Conservation (phyloP, 23 tunicate genomes). For the Aplidium turbinatum region DNA sequence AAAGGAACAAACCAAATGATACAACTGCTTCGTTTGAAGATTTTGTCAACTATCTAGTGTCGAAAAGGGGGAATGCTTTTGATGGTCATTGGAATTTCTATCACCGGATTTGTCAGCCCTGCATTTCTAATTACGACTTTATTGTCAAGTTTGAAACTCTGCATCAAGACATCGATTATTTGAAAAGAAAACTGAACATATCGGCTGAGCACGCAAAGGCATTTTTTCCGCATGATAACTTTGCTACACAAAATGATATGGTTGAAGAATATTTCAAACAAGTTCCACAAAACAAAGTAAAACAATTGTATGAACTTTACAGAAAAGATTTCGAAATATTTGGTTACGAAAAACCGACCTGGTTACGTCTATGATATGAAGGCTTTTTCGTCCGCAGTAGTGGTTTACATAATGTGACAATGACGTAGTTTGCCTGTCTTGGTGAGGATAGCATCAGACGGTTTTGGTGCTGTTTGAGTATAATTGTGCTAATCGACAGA, state of each 20-base stretch:
- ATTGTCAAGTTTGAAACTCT: constrained; percentile 31
- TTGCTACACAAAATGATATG: not conserved
- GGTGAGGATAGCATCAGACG: too few relatives aligned
- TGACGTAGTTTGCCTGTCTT: too few relatives aligned
- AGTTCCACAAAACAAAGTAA: not conserved
- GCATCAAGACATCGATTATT: constrained; percentile 6
- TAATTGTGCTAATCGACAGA: too few relatives aligned
- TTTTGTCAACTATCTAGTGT: constrained; percentile 15
- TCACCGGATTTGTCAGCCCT: not conserved
- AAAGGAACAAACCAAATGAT: not conserved
- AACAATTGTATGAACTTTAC: constrained; percentile 3
- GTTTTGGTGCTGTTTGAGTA: too few relatives aligned
- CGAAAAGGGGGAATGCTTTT: too few relatives aligned
- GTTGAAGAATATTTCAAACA: not conserved
- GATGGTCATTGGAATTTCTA: constrained; percentile 16
- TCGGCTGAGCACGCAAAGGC: constrained; percentile 2
- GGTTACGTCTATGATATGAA: too few relatives aligned
- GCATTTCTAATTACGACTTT: not conserved
- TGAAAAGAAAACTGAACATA: too few relatives aligned
- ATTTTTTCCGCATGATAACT: constrained; percentile 15
- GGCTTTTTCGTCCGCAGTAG: too few relatives aligned
- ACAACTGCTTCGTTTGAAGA: constrained; percentile 31
- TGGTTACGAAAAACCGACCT: too few relatives aligned
- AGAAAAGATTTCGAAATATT: constrained; percentile 27
- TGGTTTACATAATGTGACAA: too few relatives aligned